A percentile compares a stretch with the other conserved stretches of the same genome.
These are phyloP conservation scores for Cirrhinus mrigala DNA, from an alignment of 2,797 vertebrate species.

Conservation along the genomic window DNA sequence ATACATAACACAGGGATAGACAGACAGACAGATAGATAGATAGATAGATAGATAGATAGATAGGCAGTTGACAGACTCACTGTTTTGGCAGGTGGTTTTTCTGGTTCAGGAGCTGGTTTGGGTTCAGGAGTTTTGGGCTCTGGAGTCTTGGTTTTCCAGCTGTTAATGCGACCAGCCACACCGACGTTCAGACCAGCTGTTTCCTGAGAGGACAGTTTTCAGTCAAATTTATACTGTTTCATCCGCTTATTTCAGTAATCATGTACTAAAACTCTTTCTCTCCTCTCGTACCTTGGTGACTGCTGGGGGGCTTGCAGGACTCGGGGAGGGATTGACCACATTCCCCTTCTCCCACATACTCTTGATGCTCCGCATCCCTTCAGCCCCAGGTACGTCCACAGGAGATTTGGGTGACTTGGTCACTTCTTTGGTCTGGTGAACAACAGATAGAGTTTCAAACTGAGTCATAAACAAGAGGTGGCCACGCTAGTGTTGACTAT, in stretches of 20 bases:
- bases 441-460: constrained; percentile 13
- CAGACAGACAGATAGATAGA: neutral
- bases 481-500: neutral
- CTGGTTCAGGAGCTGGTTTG: constrained; percentile 74
- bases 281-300: constrained; percentile 83
- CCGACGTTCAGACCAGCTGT: constrained; percentile 86
- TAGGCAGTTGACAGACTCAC: neutral
- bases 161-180: constrained; percentile 88
- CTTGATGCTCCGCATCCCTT: constrained; percentile 90
- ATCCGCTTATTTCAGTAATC: neutral
- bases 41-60: neutral
- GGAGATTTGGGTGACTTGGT: constrained; percentile 82
- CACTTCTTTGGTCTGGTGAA: constrained; percentile 74
- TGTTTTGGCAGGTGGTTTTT: constrained; percentile 53
- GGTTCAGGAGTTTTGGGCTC: constrained; percentile 77
- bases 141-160: constrained; percentile 90
- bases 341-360: constrained; percentile 98
- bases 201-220: constrained; percentile 78
- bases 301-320: constrained; percentile 75
- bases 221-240: neutral
- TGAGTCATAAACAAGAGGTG: neutral
- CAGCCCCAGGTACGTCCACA: constrained; percentile 85
- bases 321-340: constrained; percentile 78
- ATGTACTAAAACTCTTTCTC: neutral
- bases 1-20: too few species aligned